These are phyloP conservation scores for Mormyrus lacerda DNA, from an alignment of 2,113 vertebrate genomes.

Conservation along the genomic window DNA sequence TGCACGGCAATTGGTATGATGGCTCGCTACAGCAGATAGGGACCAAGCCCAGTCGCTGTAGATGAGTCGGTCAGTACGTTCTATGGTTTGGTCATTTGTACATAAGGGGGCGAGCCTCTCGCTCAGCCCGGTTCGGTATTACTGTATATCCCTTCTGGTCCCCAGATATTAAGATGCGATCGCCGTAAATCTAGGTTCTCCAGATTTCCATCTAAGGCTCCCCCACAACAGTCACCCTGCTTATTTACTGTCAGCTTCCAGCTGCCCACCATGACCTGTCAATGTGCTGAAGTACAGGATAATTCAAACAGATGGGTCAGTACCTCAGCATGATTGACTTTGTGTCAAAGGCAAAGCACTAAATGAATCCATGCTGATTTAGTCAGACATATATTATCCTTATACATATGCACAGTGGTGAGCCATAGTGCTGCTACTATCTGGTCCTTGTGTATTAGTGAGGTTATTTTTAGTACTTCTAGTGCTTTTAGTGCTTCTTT, in stretches of 20 bases:
- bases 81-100: background rate
- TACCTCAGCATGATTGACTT: conserved; percentile 5
- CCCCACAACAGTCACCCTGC: background rate
- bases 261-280: background rate
- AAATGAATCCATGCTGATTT: conserved; percentile 16
- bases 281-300: background rate
- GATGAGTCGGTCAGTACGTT: background rate
- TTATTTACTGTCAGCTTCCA: conserved; percentile 18
- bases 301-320: conserved; percentile 10
- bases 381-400: conserved; percentile 1
- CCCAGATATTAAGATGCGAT: background rate
- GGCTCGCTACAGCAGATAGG: background rate
- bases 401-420: background rate
- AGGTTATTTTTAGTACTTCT: background rate
- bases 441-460: background rate
- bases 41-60: background rate
- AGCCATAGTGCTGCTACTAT: background rate
- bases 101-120: background rate
- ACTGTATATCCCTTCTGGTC: conserved; percentile 8
- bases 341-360: background rate
- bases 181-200: background rate
- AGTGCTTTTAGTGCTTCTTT: too few species aligned
- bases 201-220: background rate
- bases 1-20: background rate
- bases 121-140: background rate